Conservation (phyloP, 2,113 vertebrate genomes). For the Orycteropus afer region DNA sequence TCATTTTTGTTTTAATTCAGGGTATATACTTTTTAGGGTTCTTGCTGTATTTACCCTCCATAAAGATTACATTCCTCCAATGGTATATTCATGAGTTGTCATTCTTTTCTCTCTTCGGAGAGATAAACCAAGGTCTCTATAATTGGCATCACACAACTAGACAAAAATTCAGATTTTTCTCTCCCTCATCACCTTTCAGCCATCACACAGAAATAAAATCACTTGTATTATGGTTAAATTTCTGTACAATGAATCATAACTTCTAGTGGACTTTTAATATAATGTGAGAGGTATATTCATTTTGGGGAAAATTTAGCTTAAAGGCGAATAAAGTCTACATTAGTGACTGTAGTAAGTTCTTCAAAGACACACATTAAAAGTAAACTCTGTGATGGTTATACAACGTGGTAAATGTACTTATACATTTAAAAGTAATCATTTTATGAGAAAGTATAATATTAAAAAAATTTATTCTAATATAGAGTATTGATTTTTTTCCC, state of each 20-base stretch:
- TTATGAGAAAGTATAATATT: not conserved
- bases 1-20: constrained; percentile 33
- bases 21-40: not conserved
- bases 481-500: not conserved
- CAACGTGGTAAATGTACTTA: no score
- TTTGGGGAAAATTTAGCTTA: constrained; percentile 23
- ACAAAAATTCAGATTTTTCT: constrained; percentile 33
- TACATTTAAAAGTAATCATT: no score
- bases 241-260: not conserved
- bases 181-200: not conserved
- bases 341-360: not conserved
- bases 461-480: not conserved
- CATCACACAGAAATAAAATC: constrained; percentile 27
- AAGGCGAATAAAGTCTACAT: not conserved
- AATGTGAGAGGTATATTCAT: not conserved
- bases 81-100: not conserved
- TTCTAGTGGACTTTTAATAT: not conserved
- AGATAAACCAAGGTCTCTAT: not conserved
- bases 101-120: not conserved
- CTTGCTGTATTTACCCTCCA: not conserved
- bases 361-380: not conserved
- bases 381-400: not conserved
- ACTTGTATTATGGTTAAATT: not conserved
- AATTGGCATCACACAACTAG: not conserved
- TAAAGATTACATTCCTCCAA: not conserved